Percentiles rank a stretch among this genome's conserved stretches.
Evolutionary conservation across 30 jellyfish, hydroid and myxozoan genomes (phyloP).

Genomic region (Sanderia malayensis): DNA sequence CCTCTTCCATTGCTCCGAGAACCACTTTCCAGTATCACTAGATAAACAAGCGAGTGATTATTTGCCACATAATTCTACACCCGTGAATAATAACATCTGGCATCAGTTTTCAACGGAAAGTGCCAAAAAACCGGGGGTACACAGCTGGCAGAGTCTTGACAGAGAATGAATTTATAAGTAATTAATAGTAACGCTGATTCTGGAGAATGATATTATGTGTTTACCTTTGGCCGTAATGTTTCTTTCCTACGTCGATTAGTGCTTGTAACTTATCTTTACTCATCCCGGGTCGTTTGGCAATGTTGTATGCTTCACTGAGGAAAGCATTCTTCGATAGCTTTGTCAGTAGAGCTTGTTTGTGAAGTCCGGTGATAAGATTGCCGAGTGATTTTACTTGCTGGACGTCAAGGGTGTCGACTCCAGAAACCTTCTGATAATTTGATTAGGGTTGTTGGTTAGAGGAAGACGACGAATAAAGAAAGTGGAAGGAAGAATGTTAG

Average conservation of each 20-base stretch:
- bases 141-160: too few relatives aligned
- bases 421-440: constrained; percentile 15
- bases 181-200: too few relatives aligned
- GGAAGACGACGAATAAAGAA: too few relatives aligned
- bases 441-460: too few relatives aligned
- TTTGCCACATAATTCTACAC: too few relatives aligned
- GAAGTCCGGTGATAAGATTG: constrained; percentile 56
- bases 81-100: too few relatives aligned
- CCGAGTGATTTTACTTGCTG: constrained; percentile 65
- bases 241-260: constrained; percentile 42
- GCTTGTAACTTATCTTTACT: constrained; percentile 46
- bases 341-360: constrained; percentile 45
- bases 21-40: constrained; percentile 88
- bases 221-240: constrained; percentile 47
- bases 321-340: constrained; percentile 53
- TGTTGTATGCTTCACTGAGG: constrained; percentile 52
- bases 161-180: too few relatives aligned
- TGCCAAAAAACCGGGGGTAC: too few relatives aligned
- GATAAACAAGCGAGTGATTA: not conserved
- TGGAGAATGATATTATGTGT: too few relatives aligned
- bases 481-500: too few relatives aligned
- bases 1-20: constrained; percentile 55
- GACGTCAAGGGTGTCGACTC: constrained; percentile 43
- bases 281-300: constrained; percentile 67
- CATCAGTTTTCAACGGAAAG: too few relatives aligned